Evolutionary conservation across 2,888 invertebrate species (phyloP).

Genomic region (Chrysopilus asiliformis): DNA sequence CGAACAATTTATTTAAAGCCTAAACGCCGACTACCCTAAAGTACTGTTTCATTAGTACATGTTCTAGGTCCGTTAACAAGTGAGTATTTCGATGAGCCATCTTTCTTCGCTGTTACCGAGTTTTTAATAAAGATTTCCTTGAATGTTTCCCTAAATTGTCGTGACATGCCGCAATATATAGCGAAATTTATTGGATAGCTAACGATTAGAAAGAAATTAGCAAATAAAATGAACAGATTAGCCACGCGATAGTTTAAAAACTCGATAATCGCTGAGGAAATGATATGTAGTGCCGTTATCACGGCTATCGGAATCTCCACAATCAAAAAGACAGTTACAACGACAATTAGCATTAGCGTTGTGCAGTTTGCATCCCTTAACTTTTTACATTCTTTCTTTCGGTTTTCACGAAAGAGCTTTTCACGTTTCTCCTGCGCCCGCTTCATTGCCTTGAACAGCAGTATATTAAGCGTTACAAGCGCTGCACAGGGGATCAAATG

Average conservation of each 20-base stretch:
- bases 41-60: constrained; percentile 71
- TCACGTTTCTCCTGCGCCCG: constrained; percentile 68
- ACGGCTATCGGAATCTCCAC: constrained; percentile 77
- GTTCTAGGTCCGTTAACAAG: constrained; percentile 70
- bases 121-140: constrained; percentile 59
- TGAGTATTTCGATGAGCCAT: constrained; percentile 64
- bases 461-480: constrained; percentile 74
- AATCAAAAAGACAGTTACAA: constrained; percentile 69
- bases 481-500: constrained; percentile 81
- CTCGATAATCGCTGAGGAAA: constrained; percentile 57
- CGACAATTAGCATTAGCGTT: constrained; percentile 75
- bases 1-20: constrained; percentile 5
- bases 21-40: constrained; percentile 21
- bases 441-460: constrained; percentile 74
- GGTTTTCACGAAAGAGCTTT: constrained; percentile 62
- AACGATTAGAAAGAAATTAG: constrained; percentile 82
- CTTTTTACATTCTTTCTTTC: constrained; percentile 65
- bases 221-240: constrained; percentile 63
- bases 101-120: constrained; percentile 43
- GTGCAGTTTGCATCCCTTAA: constrained; percentile 65
- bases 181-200: constrained; percentile 91
- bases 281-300: constrained; percentile 69
- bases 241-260: constrained; percentile 66
- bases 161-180: constrained; percentile 91
- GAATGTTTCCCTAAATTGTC: constrained; percentile 88